Base-by-base conservation (phyloP, 2,113 vertebrate species). In the Xyliphius kryptos region DNA sequence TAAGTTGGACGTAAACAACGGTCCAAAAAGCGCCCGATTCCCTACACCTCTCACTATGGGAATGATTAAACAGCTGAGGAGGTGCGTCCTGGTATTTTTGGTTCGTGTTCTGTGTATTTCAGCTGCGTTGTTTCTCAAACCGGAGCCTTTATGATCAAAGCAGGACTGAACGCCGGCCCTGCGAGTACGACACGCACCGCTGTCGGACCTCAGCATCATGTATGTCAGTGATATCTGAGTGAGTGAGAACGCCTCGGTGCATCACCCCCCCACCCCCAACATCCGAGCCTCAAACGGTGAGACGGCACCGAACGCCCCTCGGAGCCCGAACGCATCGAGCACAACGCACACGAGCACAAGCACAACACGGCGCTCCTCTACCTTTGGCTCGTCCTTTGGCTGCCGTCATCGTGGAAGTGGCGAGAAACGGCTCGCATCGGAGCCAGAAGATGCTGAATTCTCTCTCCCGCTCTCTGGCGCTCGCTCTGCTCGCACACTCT, bases 401-500 rank as follows among this genome's bases (percentile, higher is more conserved):
- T 46, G 43, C 43, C n/a, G 43, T 46, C 43, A 46, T 46, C 6
- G 13, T 46, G 43, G n/a, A 46, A 15, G 43, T n/a, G 43, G 43
- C 43, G n/a, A 46, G 43, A 46, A 46, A 46, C 8, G 7, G 13
- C 13, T 46, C n/a, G 13, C 43, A 46, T 46, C 14, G 43, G 43
- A 46, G n/a, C 43, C 12, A 46, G 13, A 46, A n/a, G 43, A 46
- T n/a, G 43, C 43, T 46, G 43, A 46, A n/a, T n/a, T 2, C 43
- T 3, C 43, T n/a, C 43, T 46, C 43, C n/a, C 43, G 6, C 43
- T 15, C 6, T 13, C 43, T 26, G 40, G 13, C n/a, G 43, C 43
- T 60, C 71, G 54, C 71, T 56, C 63, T 36, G 73, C 61, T 46
- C 47, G 19, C 70, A 50, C 72, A 74, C 72, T 70, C 76, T 79